phyloP scores from a whole-genome alignment of 1,140 invertebrate species.

The Heliconius congener region DNA sequence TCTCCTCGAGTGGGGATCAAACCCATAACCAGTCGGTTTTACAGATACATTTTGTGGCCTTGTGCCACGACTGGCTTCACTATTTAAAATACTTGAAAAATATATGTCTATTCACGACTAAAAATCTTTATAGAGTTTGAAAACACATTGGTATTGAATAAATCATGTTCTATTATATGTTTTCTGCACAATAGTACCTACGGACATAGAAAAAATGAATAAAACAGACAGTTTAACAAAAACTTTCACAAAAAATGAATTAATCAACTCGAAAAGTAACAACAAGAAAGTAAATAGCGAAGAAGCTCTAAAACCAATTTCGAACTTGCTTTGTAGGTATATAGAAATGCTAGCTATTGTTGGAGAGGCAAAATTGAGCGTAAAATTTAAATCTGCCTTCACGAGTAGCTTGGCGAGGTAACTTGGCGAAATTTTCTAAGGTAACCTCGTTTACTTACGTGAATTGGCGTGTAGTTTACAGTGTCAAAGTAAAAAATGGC shows the following conservation, averaged over 20 bases:
- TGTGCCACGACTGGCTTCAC: too few species aligned
- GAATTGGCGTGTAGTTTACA: constrained; percentile 19
- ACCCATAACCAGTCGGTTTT: too few species aligned
- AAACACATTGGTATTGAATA: too few species aligned
- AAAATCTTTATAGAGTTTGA: too few species aligned
- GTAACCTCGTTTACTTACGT: constrained; percentile 27
- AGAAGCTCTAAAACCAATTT: constrained; percentile 42
- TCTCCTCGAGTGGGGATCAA: too few species aligned
- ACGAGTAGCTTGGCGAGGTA: constrained; percentile 9
- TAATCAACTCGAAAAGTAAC: constrained; percentile 33
- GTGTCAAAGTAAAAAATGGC: background rate
- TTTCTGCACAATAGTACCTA: background rate
- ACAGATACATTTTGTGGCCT: too few species aligned
- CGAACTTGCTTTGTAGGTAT: constrained; percentile 35
- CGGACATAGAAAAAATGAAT: background rate
- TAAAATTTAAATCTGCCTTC: constrained; percentile 36
- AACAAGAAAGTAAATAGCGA: constrained; percentile 26
- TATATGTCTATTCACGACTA: too few species aligned
- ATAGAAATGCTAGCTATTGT: constrained; percentile 38
- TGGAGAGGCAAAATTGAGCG: constrained; percentile 41
- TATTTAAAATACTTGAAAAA: too few species aligned
- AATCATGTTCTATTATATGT: too few species aligned
- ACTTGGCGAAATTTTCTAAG: constrained; percentile 32
- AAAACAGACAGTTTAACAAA: background rate
- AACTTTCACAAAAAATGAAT: constrained; percentile 6